Percentiles rank a stretch among this genome's conserved stretches.
Evolutionary conservation across 2,797 vertebrate species (phyloP).

Genomic region (Dermochelys coriacea): DNA sequence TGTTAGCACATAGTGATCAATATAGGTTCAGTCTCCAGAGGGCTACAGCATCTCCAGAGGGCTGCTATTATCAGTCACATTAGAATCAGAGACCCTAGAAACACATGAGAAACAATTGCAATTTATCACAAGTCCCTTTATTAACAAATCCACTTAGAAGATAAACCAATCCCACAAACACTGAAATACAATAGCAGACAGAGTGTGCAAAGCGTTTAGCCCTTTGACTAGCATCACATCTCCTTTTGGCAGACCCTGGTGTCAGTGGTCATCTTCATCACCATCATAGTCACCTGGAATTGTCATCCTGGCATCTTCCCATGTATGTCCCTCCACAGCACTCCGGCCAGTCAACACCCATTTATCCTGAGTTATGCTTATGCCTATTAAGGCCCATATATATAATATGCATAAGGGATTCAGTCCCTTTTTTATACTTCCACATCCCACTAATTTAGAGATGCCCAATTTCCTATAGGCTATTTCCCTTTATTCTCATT

Average conservation of each 20-base stretch:
- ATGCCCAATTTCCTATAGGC: neutral
- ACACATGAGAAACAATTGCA: neutral
- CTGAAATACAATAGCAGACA: neutral
- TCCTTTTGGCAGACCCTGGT: neutral
- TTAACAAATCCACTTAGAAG: neutral
- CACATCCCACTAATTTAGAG: neutral
- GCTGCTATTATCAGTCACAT: neutral
- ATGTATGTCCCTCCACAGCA: neutral
- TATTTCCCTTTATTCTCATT: neutral
- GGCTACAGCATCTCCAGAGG: neutral
- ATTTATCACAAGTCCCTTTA: neutral
- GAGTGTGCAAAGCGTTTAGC: neutral
- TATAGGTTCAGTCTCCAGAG: neutral
- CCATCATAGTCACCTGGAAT: neutral
- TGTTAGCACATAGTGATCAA: neutral
- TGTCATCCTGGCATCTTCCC: neutral
- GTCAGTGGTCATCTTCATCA: neutral
- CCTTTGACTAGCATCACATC: neutral
- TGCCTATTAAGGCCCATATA: neutral
- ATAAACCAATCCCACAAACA: neutral
- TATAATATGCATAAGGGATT: neutral
- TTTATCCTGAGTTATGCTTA: neutral
- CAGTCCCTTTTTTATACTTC: neutral
- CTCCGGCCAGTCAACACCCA: neutral
- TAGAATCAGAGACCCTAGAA: neutral